Conservation (phyloP, 2,113 vertebrate species). For the western clawed frog (Xenopus tropicalis) region UCB_Xtro_10.0 CM004443.2:21860501-21861000, state of each 20-base stretch:
- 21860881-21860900: not conserved
- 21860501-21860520: slow-evolving; percentile 82
- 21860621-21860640: slow-evolving; percentile 81
- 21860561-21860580: slow-evolving; percentile 59
- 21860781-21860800: slow-evolving; percentile 76
- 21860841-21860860: too few relatives aligned
- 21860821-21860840: too few relatives aligned
- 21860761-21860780: slow-evolving; percentile 92
- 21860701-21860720: slow-evolving; percentile 69
- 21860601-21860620: slow-evolving; percentile 78
- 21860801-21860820: not conserved
- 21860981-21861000: not conserved
- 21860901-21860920: not conserved
- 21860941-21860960: too few relatives aligned
- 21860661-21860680: slow-evolving; percentile 30
- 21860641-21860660: slow-evolving; percentile 66
- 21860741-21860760: slow-evolving; percentile 84
- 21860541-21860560: slow-evolving; percentile 53
- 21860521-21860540: slow-evolving; percentile 78
- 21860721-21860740: slow-evolving; percentile 78
- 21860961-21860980: not conserved
- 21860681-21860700: slow-evolving; percentile 32
- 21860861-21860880: not conserved
- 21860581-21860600: slow-evolving; percentile 56
- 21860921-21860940: too few relatives aligned